These are phyloP conservation scores for Seira ritae DNA, from an alignment of 2,888 invertebrate genomes.

Conservation along the genomic window DNA sequence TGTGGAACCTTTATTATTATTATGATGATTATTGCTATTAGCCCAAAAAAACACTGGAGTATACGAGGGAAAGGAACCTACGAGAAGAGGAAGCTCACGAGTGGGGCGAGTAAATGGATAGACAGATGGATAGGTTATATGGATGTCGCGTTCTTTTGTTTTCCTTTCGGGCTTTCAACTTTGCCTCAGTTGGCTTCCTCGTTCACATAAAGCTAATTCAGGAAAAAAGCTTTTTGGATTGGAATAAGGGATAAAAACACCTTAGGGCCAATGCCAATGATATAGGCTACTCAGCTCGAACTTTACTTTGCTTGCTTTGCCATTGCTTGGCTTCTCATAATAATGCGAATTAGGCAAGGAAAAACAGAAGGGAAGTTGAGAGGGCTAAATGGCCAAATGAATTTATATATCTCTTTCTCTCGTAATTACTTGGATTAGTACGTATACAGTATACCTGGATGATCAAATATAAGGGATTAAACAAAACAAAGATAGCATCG, in stretches of 20 bases:
- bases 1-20: slow-evolving; percentile 43
- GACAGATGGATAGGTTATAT: too few species aligned
- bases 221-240: background rate
- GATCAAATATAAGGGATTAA: background rate
- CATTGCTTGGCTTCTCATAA: background rate
- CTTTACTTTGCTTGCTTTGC: background rate
- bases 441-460: background rate
- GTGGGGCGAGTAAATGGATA: too few species aligned
- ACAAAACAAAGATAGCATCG: background rate
- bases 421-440: background rate
- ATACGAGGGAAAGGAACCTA: background rate
- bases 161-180: background rate
- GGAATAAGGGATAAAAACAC: slow-evolving; percentile 28
- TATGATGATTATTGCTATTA: background rate
- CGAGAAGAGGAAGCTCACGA: background rate
- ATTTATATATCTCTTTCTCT: background rate
- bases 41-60: background rate
- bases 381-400: background rate
- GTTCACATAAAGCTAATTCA: background rate
- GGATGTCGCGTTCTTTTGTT: background rate
- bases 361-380: background rate
- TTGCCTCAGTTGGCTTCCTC: background rate
- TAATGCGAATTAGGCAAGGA: background rate
- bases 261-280: slow-evolving; percentile 23
- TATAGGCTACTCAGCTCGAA: background rate